Percentiles rank a stretch among this genome's conserved stretches.
Conservation (phyloP, 2,797 vertebrate genomes). For the Danio tinwini region DNA sequence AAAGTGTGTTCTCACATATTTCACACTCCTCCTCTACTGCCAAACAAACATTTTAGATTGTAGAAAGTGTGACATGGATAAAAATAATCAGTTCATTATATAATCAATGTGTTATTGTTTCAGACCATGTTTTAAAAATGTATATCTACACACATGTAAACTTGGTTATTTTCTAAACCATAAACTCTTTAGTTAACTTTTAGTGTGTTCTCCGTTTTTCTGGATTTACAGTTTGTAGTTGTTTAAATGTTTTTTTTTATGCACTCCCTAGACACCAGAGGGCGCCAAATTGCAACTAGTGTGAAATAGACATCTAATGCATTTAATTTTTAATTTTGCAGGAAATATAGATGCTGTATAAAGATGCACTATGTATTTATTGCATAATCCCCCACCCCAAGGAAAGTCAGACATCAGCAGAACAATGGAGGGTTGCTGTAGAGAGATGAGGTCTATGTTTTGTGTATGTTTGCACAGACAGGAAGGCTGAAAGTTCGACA, state of each 20-base stretch:
- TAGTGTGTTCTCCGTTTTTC: no score
- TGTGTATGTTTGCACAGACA: constrained; percentile 58
- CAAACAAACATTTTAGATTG: constrained; percentile 51
- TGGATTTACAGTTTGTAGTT: no score
- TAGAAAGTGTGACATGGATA: no score
- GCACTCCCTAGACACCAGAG: background rate
- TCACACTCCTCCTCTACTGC: constrained; percentile 51
- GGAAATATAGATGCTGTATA: background rate
- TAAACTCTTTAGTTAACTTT: no score
- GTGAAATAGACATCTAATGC: background rate
- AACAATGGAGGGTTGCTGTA: background rate
- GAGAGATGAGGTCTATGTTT: constrained; percentile 10
- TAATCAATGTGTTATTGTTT: no score
- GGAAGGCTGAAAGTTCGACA: constrained; percentile 67
- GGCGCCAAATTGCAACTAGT: background rate
- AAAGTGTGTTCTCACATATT: background rate
- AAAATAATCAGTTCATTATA: no score
- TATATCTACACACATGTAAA: no score
- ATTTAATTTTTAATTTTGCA: background rate
- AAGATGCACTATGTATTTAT: background rate
- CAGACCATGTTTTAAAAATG: no score
- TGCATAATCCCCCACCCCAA: background rate
- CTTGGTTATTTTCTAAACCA: no score
- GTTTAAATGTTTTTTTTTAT: no score
- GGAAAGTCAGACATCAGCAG: background rate